Evolutionary conservation across 2,113 vertebrate genomes (phyloP), one percentile per base, ranked within the genome.

Genomic region (Syngnathus scovelli): DNA sequence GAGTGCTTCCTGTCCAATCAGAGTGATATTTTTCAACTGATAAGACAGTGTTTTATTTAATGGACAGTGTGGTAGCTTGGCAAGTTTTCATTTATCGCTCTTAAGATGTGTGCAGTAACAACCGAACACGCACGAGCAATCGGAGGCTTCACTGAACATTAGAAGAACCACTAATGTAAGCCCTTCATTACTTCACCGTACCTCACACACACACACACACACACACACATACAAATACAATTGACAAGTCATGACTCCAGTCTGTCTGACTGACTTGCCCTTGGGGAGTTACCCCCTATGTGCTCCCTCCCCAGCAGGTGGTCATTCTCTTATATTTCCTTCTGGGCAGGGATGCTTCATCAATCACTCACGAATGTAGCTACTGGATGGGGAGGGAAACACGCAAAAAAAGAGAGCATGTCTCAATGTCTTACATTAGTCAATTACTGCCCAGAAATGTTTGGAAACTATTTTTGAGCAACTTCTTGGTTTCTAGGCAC

Each of bases 261-360:
- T 62, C 60, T 58, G 88, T 90, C 88, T 89, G 81, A 69, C 68
- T 66, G 75, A 78, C 56, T 7, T 60, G 69, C 67, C 83, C 81
- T 81, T 33, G 72, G 78, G 85, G 81, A 76, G 68, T 69, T 67
- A 19, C 43, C 77, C 74, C 66, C 59, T 44, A n/a, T 62, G 63
- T 49, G 68, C 69, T 46, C 48, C 64, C 74, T 76, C 52, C 75
- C 59, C 85, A 82, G 85, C 79, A 87, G 81, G 85, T 79, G 81
- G 83, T 84, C 82, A 60, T 46, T 64, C 79, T 72, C 77, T 83
- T 72, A 76, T 51, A 74, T 78, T 75, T 75, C 74, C 77, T 75
- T 61, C 75, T 76, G 78, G 75, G 61, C 61, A 27, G 78, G 71
- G 79, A 75, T 79, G 78, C 76, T 74, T 74, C 78, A 79, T 82